A percentile compares a stretch with the other conserved stretches of the same genome.
Evolutionary conservation across 2,888 invertebrate genomes (phyloP).

Genomic region (Idaea straminata): DNA sequence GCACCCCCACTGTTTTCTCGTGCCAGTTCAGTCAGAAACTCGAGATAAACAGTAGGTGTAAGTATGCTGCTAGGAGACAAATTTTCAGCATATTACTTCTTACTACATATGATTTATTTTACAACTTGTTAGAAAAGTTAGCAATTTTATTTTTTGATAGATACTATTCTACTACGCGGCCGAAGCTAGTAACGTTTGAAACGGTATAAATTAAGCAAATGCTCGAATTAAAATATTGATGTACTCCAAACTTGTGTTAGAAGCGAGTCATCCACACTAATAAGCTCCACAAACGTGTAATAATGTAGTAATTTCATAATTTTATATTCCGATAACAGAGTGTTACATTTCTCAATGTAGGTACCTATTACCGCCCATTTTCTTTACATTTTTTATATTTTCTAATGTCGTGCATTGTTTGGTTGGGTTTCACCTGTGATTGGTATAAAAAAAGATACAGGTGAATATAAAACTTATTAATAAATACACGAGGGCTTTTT

Average conservation of each 20-base stretch:
- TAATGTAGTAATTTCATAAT: slow-evolving; percentile 61
- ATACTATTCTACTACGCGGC: too few species aligned
- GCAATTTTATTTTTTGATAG: too few species aligned
- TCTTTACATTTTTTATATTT: neutral
- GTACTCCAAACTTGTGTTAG: slow-evolving; percentile 25
- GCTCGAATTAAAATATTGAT: neutral
- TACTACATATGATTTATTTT: too few species aligned
- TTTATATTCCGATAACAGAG: slow-evolving; percentile 24
- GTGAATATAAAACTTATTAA: too few species aligned
- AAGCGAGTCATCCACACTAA: slow-evolving; percentile 69
- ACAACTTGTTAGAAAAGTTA: too few species aligned
- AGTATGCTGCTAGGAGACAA: too few species aligned
- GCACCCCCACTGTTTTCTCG: too few species aligned
- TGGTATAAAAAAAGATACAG: neutral
- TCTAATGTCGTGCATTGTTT: neutral
- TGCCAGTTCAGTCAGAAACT: too few species aligned
- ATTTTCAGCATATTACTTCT: too few species aligned
- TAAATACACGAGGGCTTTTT: too few species aligned
- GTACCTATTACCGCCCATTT: neutral
- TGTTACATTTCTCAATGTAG: neutral
- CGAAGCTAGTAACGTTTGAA: neutral
- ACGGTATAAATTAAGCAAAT: neutral
- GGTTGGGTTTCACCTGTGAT: neutral
- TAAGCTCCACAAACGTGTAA: slow-evolving; percentile 59
- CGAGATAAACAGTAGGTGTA: too few species aligned